Evolutionary conservation across 1,140 invertebrate species (phyloP).

Genomic region (Cotesia glomerata): DNA sequence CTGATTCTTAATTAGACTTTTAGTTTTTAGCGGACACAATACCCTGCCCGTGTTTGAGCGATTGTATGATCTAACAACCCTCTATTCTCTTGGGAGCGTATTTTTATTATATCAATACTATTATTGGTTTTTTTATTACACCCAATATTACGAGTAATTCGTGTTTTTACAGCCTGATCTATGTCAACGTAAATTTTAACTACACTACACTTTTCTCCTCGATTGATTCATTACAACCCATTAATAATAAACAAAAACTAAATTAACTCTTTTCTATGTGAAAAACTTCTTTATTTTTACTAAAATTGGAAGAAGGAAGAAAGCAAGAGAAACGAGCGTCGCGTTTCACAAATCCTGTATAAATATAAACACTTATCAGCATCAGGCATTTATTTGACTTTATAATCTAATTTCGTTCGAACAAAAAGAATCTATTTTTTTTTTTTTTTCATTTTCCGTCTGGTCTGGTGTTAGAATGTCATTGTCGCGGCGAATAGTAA

Average conservation of each 20-base stretch:
- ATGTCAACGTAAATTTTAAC: too few species aligned
- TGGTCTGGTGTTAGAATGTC: not conserved
- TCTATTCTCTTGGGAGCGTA: conserved; percentile 6
- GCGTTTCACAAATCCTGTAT: not conserved
- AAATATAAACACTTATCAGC: conserved; percentile 23
- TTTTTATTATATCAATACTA: not conserved
- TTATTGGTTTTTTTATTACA: not conserved
- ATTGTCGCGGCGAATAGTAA: conserved; percentile 3
- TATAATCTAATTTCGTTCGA: conserved; percentile 28
- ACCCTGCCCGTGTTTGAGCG: not conserved
- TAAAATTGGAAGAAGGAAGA: too few species aligned
- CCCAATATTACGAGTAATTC: too few species aligned
- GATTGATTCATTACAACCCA: too few species aligned
- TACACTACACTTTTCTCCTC: too few species aligned
- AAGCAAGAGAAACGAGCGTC: conserved; percentile 24
- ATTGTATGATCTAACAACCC: conserved; percentile 11
- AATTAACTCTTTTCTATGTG: too few species aligned
- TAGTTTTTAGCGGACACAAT: not conserved
- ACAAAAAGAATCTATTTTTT: conserved; percentile 24
- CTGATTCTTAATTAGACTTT: conserved; percentile 3
- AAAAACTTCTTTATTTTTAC: too few species aligned
- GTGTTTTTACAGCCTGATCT: too few species aligned
- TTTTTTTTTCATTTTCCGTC: conserved; percentile 20
- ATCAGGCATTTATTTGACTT: conserved; percentile 27
- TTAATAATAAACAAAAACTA: too few species aligned